A percentile compares a stretch with the other conserved stretches of the same genome.
Evolutionary conservation across 2,113 vertebrate species (phyloP).

Genomic region (Excalfactoria chinensis): DNA sequence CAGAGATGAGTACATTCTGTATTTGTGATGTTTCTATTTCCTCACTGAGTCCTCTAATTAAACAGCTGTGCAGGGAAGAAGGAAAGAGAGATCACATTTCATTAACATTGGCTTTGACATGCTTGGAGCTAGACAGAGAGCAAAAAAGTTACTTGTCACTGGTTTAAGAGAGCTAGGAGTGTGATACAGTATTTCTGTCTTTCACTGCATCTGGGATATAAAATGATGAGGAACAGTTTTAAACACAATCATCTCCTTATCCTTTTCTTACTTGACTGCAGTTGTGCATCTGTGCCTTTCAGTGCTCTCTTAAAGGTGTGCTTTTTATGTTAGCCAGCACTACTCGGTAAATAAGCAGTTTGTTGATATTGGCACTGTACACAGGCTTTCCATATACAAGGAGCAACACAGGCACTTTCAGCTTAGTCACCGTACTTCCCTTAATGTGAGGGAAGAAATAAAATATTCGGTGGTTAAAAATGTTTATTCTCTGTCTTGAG

Average conservation of each 20-base stretch:
- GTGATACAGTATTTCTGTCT: background rate
- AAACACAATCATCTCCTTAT: background rate
- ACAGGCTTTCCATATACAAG: background rate
- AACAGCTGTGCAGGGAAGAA: background rate
- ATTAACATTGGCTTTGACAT: background rate
- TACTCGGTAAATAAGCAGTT: background rate
- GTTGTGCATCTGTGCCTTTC: background rate
- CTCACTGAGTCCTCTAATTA: background rate
- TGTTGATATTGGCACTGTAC: constrained; percentile 29
- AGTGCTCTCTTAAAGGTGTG: constrained; percentile 22
- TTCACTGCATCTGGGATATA: constrained; percentile 14
- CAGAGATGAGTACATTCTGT: background rate
- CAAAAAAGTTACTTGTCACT: background rate
- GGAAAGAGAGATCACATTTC: background rate
- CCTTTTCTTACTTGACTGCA: background rate
- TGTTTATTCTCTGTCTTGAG: background rate
- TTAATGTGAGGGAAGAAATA: background rate
- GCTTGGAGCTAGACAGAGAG: background rate
- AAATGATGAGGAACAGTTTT: constrained; percentile 35
- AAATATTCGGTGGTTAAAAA: background rate
- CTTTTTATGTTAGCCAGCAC: constrained; percentile 41
- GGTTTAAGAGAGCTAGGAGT: background rate
- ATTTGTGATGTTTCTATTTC: background rate
- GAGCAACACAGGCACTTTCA: constrained; percentile 11
- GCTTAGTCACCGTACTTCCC: background rate